Evolutionary conservation across 2,888 invertebrate species (phyloP), one percentile per base, ranked within the genome.

Genomic region (Heliconius ethilla): DNA sequence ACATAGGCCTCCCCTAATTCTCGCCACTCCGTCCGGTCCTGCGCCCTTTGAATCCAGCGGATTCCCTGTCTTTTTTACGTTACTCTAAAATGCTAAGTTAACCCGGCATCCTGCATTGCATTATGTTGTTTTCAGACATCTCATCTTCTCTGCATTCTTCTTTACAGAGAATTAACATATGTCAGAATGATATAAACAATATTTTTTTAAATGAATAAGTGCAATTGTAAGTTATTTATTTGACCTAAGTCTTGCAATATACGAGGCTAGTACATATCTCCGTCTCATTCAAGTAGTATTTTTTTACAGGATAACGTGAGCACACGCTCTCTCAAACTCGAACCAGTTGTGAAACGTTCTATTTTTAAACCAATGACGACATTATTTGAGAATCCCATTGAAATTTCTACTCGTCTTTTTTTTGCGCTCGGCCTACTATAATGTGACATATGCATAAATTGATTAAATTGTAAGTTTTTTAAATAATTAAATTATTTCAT

Each of bases 311-410:
- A 91, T 90, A 89, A 89, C 87, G 90, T 88, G 88, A 86, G 86
- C 87, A 85, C 84, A 80, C 81, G 86, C 86, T 86, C 86, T 87
- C 74, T 27, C 74, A 65, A 40, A 37, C 63, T 33, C 86, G 85
- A 87, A 85, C 87, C 86, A 84, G 89, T 88, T 88, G 88, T 86
- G 87, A 87, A 86, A 86, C 82, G 40, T 51, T 80, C 89, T 92
- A 93, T 92, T 90, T 93, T 90, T 92, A 92, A 92, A 87, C 76
- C 66, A 83, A 84, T 89, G 90, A 92, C 90, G 89, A 87, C 89
- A 90, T 87, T 86, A 84, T 85, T 86, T 82, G 90, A 90, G 89
- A 88, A 91, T 92, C 88, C 87, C 87, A 88, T 87, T 89, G 87
- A 86, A 87, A 88, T 86, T 87, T 85, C 85, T 87, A 87, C 88